Evolutionary conservation across 2,888 invertebrate genomes (phyloP), one percentile per base, ranked within the genome.

Genomic region (Saturnia japonica): DNA sequence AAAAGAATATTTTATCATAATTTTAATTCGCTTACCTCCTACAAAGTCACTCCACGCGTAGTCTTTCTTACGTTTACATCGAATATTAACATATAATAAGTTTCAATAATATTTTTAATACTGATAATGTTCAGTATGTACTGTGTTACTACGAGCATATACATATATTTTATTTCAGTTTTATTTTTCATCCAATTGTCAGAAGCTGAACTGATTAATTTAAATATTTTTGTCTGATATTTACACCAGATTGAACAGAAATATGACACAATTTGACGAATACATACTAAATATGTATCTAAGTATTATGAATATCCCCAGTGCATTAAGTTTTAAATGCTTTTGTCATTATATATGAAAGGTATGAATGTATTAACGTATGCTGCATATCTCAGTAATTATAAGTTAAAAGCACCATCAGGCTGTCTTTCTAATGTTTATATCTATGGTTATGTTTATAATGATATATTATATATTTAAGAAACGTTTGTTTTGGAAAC

Each of bases 41-140:
- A 25, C 25, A 54, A 68, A 54, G 16, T 57, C 43, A 12, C 22
- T 40, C 11, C 40, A n/a, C 3, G 19, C 12, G 64, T 40, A 34
- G 64, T 7, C 19, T 64, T 64, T 0, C 45, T 25, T n/a, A n/a
- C n/a, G n/a, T n/a, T 69, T 69, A 42, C 45, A 12, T 25, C n/a
- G 45, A 60, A 69, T 22, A 60, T 60, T 69, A 69, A 69, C 60
- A n/a, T n/a, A n/a, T 43, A 43, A 43, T 40, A 19, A 57, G 28
- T 62, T 69, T 69, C 4, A 62, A 43, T 28, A 60, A 25, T 47
- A 47, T 47, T 19, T 47, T 19, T 47, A 47, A 47, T 16, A 47
- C 6, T 19, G 19, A 47, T 47, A 47, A 6, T 47, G 19, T 54
- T 34, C 2, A 34, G 6, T 2, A 2, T 34, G 6, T 34, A 34